Evolutionary conservation across 2,888 invertebrate species (phyloP), one percentile per base, ranked within the genome.

Genomic region (Congeria kusceri): DNA sequence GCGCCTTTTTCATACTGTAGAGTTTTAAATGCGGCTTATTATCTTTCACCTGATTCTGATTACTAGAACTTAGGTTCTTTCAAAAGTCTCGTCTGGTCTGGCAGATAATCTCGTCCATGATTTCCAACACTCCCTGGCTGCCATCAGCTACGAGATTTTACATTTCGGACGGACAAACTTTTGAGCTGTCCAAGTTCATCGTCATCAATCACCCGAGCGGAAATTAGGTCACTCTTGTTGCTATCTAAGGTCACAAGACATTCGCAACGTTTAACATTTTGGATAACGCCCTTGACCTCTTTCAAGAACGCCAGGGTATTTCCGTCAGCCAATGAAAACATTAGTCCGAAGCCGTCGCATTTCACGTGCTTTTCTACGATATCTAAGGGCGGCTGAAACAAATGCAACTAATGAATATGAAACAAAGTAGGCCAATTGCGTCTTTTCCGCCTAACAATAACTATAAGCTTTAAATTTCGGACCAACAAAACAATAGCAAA

Each of bases 251-350:
- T 90, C 9, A 89, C 46, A 1, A 91, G 91, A 13, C 82, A 81
- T 11, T 88, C 88, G 18, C 67, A 65, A n/a, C 83, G 87, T 71
- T 87, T 88, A n/a, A 80, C 18, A 46, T 80, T 82, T 57, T 81
- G 62, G 9, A 89, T 64, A 11, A 63, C 49, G 70, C 87, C 87
- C 66, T 88, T 88, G 47, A 96, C 96, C 69, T 96, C 95, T 69
- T 96, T 95, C 71, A 97, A 96, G 92, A 96, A 97, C 93, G 96
- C 96, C 94, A 98, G 97, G 29, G 97, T 97, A 83, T 95, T 95
- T 63, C 97, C 95, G 93, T 98, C 98, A 0, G 96, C 98, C 91
- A 98, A 97, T 64, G 98, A 97, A 94, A 98, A 98, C 32, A 98
- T 97, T 57, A 98, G 94, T 69, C 97, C 95, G 74, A 97, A 94